Base-by-base conservation (phyloP, 2,113 vertebrate genomes). In the Cyanoramphus novaezelandiae region DNA sequence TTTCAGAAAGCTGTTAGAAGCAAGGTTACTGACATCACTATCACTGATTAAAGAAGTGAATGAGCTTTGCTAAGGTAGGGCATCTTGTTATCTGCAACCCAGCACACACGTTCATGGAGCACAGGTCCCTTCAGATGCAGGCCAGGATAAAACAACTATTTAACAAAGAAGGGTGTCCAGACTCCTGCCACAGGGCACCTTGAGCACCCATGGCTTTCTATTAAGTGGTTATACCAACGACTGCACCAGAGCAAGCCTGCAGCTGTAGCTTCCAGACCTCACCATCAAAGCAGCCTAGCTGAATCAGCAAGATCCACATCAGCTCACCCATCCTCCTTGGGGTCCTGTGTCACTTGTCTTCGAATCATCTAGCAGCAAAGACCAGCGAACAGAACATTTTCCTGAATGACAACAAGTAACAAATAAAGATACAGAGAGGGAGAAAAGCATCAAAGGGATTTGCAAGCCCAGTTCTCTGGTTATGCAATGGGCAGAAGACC, bases 191-290 rank as follows among this genome's bases (percentile, higher is more conserved):
- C 5, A 3, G 27, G 24, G 39, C 8, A 1, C 33, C 55, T 46
- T 31, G 43, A 60, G 75, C 57, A 43, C 6, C 5, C 39, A 47
- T 31, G 43, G 43, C 24, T 79, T 82, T 82, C 53, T 50, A 17
- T 71, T 3, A 71, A 25, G 44, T 60, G 28, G 9, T 25, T 37
- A 7, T 10, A 39, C 67, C 50, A 64, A 49, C 46, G 68, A 3
- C 49, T 5, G 0, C 17, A 27, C 49, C 2, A 1, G n/a, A 70
- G 37, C 2, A 1, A 64, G 47, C 62, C 62, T 5, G 0, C 21
- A 33, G 46, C 37, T 85, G 18, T 31, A 37, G 31, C n/a, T 50
- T 78, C 53, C 72, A 70, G 39, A 44, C 7, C 18, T 60, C 15
- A 39, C 6, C 52, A 29, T 6, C 43, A 63, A 49, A 52, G 33